Base-by-base conservation (phyloP, 2,888 invertebrate species). In the Macropis europaea region DNA sequence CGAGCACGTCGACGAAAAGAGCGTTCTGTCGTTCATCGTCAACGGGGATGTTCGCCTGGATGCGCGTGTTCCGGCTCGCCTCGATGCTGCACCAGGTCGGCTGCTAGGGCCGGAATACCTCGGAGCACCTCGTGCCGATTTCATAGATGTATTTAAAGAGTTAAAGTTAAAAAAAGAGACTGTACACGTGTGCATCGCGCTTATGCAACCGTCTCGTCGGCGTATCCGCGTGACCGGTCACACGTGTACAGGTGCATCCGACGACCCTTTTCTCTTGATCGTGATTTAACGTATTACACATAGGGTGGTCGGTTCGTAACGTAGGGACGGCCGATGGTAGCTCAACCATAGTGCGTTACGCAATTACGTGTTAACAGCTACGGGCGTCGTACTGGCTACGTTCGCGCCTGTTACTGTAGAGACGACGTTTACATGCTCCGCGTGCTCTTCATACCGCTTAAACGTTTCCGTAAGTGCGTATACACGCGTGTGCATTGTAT, bases 1-100 rank as follows among this genome's bases (percentile, higher is more conserved):
- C 82, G 54, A 73, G 75, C 5, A 62, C 84, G 38, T 78, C 83
- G 61, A 57, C 78, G 71, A 52, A 79, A 42, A 72, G 79, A 17
- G 63, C 81, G 52, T 62, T 79, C 62, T 84, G 83, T 73, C 85
- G 86, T 26, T 80, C 82, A 19, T 82, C 82, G 32, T 85, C 87
- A 48, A 84, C 86, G 64, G 89, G 87, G 54, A 87, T 89, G 83
- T 89, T 89, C 78, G 89, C 89, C 67, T 89, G 89, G 89, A 89
- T 89, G 88, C 85, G 89, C 34, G 89, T 89, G 74, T 89, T 89
- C 70, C 85, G 89, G 63, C 76, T 89, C 60, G 89, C 88, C 17
- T 82, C 87, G 69, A 87, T 89, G 84, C 82, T 89, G 19, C 87
- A 88, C 62, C 86, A 87, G 71, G 82, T 87, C 74, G 88, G 86